Evolutionary conservation across 2,888 invertebrate genomes (phyloP).

Genomic region (Eilema caniola): DNA sequence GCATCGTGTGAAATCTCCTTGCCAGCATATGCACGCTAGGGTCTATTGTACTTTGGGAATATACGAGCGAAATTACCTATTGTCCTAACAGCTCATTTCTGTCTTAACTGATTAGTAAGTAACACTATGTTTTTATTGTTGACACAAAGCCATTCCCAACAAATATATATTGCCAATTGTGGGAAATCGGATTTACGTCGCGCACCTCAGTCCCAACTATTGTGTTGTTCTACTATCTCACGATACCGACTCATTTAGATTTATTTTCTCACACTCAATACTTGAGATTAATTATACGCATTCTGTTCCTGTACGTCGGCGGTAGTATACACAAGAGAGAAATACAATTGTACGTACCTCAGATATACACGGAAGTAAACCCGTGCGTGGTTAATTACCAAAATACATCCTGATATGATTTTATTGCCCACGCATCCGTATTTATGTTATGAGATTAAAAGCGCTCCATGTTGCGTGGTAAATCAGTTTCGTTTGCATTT

Average conservation of each 20-base stretch:
- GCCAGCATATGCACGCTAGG: slow-evolving; percentile 51
- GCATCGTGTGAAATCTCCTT: slow-evolving; percentile 68
- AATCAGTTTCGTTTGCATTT: slow-evolving; percentile 24
- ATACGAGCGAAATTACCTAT: slow-evolving; percentile 70
- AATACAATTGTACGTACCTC: slow-evolving; percentile 53
- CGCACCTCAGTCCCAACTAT: slow-evolving; percentile 59
- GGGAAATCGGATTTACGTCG: slow-evolving; percentile 72
- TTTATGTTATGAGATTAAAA: slow-evolving; percentile 34
- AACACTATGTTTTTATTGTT: slow-evolving; percentile 73
- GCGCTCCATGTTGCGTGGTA: slow-evolving; percentile 12
- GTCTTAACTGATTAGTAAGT: slow-evolving; percentile 79
- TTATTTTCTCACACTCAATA: slow-evolving; percentile 77
- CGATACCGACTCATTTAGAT: slow-evolving; percentile 68
- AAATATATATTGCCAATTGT: slow-evolving; percentile 66
- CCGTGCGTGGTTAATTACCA: slow-evolving; percentile 40
- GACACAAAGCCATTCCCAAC: slow-evolving; percentile 79
- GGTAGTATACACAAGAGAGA: slow-evolving; percentile 53
- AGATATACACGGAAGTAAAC: slow-evolving; percentile 61
- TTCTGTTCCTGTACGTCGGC: slow-evolving; percentile 60
- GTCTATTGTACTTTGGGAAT: slow-evolving; percentile 69
- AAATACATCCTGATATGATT: slow-evolving; percentile 49
- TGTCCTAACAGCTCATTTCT: slow-evolving; percentile 73
- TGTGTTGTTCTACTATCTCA: slow-evolving; percentile 76
- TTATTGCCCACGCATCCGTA: slow-evolving; percentile 30
- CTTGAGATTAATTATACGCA: slow-evolving; percentile 73